Conservation (phyloP, 2,113 vertebrate species). For the Onychorhynchus coronatus region DNA sequence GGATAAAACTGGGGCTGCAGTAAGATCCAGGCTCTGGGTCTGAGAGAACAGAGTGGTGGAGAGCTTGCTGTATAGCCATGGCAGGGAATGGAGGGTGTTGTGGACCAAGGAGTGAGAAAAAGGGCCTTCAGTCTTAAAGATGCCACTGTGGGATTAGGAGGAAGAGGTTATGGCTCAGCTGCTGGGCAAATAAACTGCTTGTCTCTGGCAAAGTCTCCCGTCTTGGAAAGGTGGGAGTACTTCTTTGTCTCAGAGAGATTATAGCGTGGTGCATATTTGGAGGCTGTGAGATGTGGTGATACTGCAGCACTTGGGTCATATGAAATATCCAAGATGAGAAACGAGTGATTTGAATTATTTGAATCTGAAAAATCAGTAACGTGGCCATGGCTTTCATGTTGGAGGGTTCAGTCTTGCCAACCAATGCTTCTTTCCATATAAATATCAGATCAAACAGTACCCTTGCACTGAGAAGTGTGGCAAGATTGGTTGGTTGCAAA, state of each 20-base stretch:
- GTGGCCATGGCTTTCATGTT: background rate
- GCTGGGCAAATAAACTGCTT: background rate
- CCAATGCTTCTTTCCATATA: background rate
- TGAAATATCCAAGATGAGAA: background rate
- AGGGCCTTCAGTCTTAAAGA: background rate
- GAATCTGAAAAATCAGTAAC: background rate
- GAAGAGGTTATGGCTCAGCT: background rate
- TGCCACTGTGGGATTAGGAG: background rate
- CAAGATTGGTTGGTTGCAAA: background rate
- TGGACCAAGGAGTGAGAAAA: background rate
- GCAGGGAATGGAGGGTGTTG: background rate
- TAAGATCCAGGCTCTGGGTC: background rate
- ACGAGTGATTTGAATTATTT: background rate
- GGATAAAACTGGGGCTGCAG: too few relatives aligned
- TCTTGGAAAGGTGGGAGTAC: background rate
- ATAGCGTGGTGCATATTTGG: too few relatives aligned
- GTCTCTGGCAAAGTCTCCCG: background rate
- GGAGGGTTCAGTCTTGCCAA: background rate
- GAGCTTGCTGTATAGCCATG: background rate
- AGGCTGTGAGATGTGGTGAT: background rate
- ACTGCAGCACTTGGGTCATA: background rate
- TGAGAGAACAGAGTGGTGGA: background rate
- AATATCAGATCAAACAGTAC: background rate
- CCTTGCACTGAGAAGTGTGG: background rate
- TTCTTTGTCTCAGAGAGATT: background rate